A percentile compares a stretch with the other conserved stretches of the same genome.
Evolutionary conservation across 2,797 vertebrate species (phyloP).

Genomic region (Ctenochaetus hawaiiensis): DNA sequence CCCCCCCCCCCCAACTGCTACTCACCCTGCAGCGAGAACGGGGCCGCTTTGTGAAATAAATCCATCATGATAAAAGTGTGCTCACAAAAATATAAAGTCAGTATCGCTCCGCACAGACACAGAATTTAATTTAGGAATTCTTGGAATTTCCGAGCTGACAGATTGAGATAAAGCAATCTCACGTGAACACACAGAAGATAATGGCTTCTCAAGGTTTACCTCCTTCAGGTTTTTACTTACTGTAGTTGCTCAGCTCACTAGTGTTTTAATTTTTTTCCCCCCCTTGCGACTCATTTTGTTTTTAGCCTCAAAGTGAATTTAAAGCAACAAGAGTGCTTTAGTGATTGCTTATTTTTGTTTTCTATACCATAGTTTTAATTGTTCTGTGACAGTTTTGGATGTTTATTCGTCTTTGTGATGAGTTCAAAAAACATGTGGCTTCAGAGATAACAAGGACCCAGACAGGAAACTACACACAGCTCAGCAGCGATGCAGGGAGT

Average conservation of each 20-base stretch:
- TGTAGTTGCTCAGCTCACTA: slow-evolving; percentile 23
- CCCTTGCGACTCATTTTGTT: slow-evolving; percentile 21
- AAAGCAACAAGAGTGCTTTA: slow-evolving; percentile 5
- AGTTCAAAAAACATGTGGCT: slow-evolving; percentile 53
- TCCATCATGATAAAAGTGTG: slow-evolving; percentile 61
- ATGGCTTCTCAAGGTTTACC: slow-evolving; percentile 43
- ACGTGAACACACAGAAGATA: slow-evolving; percentile 59
- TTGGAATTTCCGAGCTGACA: slow-evolving; percentile 61
- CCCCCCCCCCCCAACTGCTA: slow-evolving; percentile 3
- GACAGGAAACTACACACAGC: slow-evolving; percentile 34
- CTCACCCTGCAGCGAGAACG: slow-evolving; percentile 41
- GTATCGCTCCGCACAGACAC: slow-evolving; percentile 44
- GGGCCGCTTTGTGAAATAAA: slow-evolving; percentile 49
- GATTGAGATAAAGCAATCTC: slow-evolving; percentile 66
- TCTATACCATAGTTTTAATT: slow-evolving; percentile 32
- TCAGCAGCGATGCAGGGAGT: slow-evolving; percentile 19
- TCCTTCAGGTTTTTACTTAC: slow-evolving; percentile 37
- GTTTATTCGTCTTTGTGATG: neutral
- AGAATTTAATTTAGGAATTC: slow-evolving; percentile 54
- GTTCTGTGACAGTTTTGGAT: slow-evolving; percentile 26
- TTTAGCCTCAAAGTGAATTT: slow-evolving; percentile 30
- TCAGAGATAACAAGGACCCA: slow-evolving; percentile 50
- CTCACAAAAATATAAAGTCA: slow-evolving; percentile 35
- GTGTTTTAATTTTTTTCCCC: slow-evolving; percentile 29
- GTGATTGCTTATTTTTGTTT: slow-evolving; percentile 51